Conservation (phyloP, 1,140 invertebrate species). For the Dreissena rostriformis region DNA sequence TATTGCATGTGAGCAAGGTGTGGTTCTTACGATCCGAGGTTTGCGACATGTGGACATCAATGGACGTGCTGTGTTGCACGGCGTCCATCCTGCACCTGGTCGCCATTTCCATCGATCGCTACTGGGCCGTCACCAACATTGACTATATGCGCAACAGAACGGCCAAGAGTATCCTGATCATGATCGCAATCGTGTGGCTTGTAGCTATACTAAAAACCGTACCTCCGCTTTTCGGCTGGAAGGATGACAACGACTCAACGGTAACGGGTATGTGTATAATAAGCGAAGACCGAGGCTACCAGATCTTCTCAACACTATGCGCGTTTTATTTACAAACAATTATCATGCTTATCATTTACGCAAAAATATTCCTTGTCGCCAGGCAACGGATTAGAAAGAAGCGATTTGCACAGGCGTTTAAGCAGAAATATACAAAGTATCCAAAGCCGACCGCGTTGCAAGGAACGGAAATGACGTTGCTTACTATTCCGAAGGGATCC, state of each 20-base stretch:
- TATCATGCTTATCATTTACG: conserved; percentile 80
- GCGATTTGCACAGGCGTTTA: conserved; percentile 66
- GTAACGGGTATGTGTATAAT: conserved; percentile 76
- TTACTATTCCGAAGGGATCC: conserved; percentile 39
- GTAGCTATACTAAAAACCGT: conserved; percentile 93
- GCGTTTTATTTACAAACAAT: conserved; percentile 81
- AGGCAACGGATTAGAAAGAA: conserved; percentile 76
- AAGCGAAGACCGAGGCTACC: conserved; percentile 78
- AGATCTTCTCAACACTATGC: conserved; percentile 80
- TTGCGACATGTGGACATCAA: conserved; percentile 96
- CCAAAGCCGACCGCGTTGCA: conserved; percentile 36
- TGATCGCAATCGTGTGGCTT: conserved; percentile 95
- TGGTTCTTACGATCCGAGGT: conserved; percentile 93
- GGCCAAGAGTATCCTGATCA: conserved; percentile 89
- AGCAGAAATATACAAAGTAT: conserved; percentile 52
- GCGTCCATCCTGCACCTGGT: conserved; percentile 97
- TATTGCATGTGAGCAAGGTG: conserved; percentile 80
- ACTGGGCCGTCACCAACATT: conserved; percentile 97
- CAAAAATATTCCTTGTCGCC: conserved; percentile 78
- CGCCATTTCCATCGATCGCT: conserved; percentile 96
- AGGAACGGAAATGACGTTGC: conserved; percentile 53
- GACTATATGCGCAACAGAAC: conserved; percentile 96
- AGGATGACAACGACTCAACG: conserved; percentile 70
- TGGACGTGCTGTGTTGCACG: conserved; percentile 96
- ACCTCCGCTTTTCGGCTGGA: conserved; percentile 88